A percentile compares a stretch with the other conserved stretches of the same genome.
Evolutionary conservation across 2,797 vertebrate genomes (phyloP).

Genomic region (Pantherophis alleghaniensis): DNA sequence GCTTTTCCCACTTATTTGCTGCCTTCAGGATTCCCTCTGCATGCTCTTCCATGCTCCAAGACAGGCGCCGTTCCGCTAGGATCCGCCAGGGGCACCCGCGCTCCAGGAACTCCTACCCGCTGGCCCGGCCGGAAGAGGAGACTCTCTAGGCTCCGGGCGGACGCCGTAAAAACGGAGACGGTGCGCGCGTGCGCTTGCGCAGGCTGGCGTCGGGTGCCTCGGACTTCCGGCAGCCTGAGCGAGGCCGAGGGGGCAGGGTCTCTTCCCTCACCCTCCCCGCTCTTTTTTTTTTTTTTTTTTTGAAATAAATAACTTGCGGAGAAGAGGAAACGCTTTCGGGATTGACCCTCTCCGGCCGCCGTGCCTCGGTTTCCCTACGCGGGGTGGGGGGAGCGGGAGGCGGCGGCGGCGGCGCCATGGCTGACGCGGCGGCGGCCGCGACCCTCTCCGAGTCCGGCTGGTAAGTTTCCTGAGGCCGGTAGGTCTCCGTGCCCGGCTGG

Average conservation of each 20-base stretch:
- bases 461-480: not conserved
- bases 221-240: not conserved
- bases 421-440: not conserved
- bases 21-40: too few relatives aligned
- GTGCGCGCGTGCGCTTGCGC: not conserved
- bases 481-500: not conserved
- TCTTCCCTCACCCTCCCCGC: too few relatives aligned
- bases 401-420: not conserved
- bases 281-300: not conserved
- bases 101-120: not conserved
- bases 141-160: not conserved
- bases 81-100: not conserved
- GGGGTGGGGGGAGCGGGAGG: not conserved
- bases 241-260: not conserved
- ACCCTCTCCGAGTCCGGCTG: constrained; percentile 16
- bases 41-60: not conserved
- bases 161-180: not conserved
- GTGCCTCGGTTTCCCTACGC: not conserved
- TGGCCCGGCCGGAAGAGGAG: not conserved
- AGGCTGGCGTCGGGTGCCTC: not conserved
- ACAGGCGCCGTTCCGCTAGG: not conserved
- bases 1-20: too few relatives aligned
- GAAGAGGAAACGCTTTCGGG: not conserved
- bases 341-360: not conserved
- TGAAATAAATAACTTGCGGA: not conserved